Base-by-base conservation (phyloP, 2,113 vertebrate genomes). In the Cygnus atratus region DNA sequence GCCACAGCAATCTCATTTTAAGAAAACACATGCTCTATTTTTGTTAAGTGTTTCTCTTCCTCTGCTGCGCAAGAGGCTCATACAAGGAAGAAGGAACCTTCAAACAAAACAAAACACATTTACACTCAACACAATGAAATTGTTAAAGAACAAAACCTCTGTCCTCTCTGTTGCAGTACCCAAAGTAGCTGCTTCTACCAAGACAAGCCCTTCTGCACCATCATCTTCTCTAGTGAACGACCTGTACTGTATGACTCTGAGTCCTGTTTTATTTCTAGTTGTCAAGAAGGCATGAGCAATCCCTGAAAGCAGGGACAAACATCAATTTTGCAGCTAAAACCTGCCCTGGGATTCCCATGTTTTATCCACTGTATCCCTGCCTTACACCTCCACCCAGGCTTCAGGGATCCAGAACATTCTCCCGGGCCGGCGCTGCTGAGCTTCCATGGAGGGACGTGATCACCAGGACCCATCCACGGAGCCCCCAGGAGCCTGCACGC, bases 1-100 rank as follows among this genome's bases (percentile, higher is more conserved):
- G 90, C 96, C 93, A 94, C 88, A 94, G 93, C 88, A 94, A 82
- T 70, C 95, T 92, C 90, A 88, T 84, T 95, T 92, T 71, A 92
- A 81, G 77, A 89, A 96, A 96, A 92, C 90, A 87, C 66, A 87
- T 18, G 80, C 78, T 95, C 93, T 88, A 89, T 87, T 96, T 97
- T 79, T 84, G 86, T 87, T 66, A 41, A 76, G 80, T 44, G 57
- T 73, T 92, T 79, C 88, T 94, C 84, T 87, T 94, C 90, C 71
- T 96, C 80, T 55, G 73, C 92, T 87, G 77, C 28, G 77, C 50
- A 37, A 92, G 88, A 84, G 84, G 81, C n/a, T 95, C 77, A 35
- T 5, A 74, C 28, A 66, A 78, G 61, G 72, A 96, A 95, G 66
- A 84, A 81, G 81, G 80, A 91, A 93, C 81, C 83, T 79, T 57